Evolutionary conservation across 2,113 vertebrate species (phyloP), one percentile per base, ranked within the genome.

Genomic region (Passer domesticus): DNA sequence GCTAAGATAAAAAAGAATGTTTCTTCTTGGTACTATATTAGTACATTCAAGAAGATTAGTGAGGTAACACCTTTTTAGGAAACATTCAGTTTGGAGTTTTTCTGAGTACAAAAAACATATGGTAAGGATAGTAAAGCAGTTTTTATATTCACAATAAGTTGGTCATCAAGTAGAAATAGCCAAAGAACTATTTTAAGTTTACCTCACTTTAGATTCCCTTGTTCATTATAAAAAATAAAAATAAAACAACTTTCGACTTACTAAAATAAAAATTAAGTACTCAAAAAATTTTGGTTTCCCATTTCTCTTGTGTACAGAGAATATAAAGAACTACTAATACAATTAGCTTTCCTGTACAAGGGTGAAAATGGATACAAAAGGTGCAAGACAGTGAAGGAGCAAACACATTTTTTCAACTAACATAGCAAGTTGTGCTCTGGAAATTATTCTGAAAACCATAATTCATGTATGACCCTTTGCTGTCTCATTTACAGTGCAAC

Each of bases 371-470:
- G 18, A 68, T 52, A 22, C 9, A 63, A 75, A 69, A 66, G 2
- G 5, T 56, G 9, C 9, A 60, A 70, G 27, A 52, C 23, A 74
- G 21, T 53, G 58, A 78, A 90, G 46, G 8, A 77, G 4, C 0
- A 11, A 90, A 67, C 6, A 21, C 39, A 55, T 89, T 43, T 84
- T 95, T 97, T 76, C 62, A 88, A 88, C 46, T 62, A 88, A 59
- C 55, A 74, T 39, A 86, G 25, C 31, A 84, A 92, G 24, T 73
- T 33, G 73, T 73, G 39, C 82, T 77, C 67, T 83, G 49, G 27
- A 94, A 89, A 76, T 83, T 72, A 62, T 94, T 95, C 58, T 68
- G 44, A 76, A 94, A 95, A 23, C 53, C 44, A 69, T 90, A 90
- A 93, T 91, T 95, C 43, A 78, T 59, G 24, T 84, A 63, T 59